These are phyloP conservation scores for Phaedon cochleariae DNA, from an alignment of 2,888 invertebrate species.

Conservation along the genomic window DNA sequence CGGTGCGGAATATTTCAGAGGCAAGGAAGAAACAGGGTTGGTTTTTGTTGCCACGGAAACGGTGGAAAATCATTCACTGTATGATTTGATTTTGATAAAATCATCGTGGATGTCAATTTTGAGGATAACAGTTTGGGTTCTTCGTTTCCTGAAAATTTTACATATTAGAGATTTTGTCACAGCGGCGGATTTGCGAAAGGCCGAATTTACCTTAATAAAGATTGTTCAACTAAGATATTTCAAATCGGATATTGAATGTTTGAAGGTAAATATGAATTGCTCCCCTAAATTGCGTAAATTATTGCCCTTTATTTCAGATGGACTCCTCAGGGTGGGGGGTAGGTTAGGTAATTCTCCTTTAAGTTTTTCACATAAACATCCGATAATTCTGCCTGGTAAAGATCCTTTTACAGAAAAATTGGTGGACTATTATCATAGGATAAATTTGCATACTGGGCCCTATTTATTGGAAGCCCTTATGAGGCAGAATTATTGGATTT, in stretches of 20 bases:
- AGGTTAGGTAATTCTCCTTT: neutral
- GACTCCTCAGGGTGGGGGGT: slow-evolving; percentile 1
- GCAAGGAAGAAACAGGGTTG: too few relatives aligned
- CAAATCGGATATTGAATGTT: neutral
- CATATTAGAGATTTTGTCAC: neutral
- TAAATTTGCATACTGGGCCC: slow-evolving; percentile 1
- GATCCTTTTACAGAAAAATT: slow-evolving; percentile 8
- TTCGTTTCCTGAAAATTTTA: neutral
- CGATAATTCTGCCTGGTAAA: slow-evolving; percentile 5
- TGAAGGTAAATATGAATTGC: neutral
- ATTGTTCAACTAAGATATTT: neutral
- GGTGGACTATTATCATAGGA: slow-evolving; percentile 17
- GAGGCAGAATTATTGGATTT: neutral
- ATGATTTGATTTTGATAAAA: neutral
- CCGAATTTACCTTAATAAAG: neutral
- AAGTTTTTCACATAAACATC: neutral
- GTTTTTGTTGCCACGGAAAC: neutral
- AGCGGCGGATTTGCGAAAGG: neutral
- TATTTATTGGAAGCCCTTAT: neutral
- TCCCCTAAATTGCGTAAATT: neutral
- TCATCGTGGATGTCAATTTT: neutral
- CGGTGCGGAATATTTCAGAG: neutral
- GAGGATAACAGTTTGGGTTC: neutral
- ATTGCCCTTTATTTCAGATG: neutral
- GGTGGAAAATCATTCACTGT: neutral